Evolutionary conservation across 1,140 invertebrate genomes (phyloP).

Genomic region (Chrysopa pallens): DNA sequence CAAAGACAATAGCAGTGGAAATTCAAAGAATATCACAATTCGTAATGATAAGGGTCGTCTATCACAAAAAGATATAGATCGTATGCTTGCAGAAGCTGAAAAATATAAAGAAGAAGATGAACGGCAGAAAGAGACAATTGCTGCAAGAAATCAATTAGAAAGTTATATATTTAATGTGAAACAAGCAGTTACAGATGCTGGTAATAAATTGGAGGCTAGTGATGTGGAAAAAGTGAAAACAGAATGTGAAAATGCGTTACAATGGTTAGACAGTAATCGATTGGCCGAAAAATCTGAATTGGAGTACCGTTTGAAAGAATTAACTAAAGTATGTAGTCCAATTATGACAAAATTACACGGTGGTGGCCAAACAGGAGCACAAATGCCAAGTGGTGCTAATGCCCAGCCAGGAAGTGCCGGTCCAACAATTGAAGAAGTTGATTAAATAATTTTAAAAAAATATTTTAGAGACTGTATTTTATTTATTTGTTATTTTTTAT

Average conservation of each 20-base stretch:
- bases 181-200: constrained; percentile 26
- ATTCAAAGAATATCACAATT: constrained; percentile 36
- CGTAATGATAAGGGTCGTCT: constrained; percentile 34
- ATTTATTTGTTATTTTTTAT: no score
- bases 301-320: constrained; percentile 10
- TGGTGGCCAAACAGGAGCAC: neutral
- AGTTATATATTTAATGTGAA: constrained; percentile 55
- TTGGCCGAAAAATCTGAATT: constrained; percentile 20
- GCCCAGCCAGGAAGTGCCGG: neutral
- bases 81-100: constrained; percentile 51
- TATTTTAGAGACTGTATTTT: no score
- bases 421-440: no score
- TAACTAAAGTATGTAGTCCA: constrained; percentile 26
- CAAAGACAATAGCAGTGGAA: constrained; percentile 39
- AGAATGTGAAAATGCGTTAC: constrained; percentile 23
- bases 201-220: constrained; percentile 21
- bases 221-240: constrained; percentile 23
- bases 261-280: constrained; percentile 33
- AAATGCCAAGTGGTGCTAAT: neutral
- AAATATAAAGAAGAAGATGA: constrained; percentile 36
- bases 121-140: constrained; percentile 33
- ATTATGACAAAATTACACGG: constrained; percentile 31
- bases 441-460: no score
- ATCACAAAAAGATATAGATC: constrained; percentile 30
- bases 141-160: constrained; percentile 48